phyloP scores from a whole-genome alignment of 2,797 vertebrate species.

The Selene dorsalis region DNA sequence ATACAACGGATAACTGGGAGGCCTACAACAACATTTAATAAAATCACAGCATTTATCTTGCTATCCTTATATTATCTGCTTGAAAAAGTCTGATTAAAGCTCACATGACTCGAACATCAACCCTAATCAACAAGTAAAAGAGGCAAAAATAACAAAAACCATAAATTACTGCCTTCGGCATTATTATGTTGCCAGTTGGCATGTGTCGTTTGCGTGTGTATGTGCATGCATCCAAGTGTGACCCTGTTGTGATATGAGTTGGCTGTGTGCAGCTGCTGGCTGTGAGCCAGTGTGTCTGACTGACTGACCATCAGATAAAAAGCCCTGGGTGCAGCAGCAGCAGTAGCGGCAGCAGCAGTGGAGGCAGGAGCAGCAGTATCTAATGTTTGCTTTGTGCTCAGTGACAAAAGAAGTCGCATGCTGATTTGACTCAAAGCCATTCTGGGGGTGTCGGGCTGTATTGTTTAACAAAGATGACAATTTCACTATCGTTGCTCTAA shows the following conservation, averaged over 20 bases:
- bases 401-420: slow-evolving; percentile 68
- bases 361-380: slow-evolving; percentile 56
- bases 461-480: slow-evolving; percentile 47
- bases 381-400: slow-evolving; percentile 82
- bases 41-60: slow-evolving; percentile 9
- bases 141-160: slow-evolving; percentile 25
- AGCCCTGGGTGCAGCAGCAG: slow-evolving; percentile 63
- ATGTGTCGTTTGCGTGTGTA: slow-evolving; percentile 35
- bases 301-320: slow-evolving; percentile 82
- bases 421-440: slow-evolving; percentile 41
- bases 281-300: slow-evolving; percentile 59
- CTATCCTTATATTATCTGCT: slow-evolving; percentile 33
- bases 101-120: neutral
- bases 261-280: slow-evolving; percentile 76
- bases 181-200: slow-evolving; percentile 60
- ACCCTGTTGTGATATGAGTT: slow-evolving; percentile 69
- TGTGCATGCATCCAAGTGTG: slow-evolving; percentile 68
- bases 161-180: slow-evolving; percentile 34
- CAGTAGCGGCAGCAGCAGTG: slow-evolving; percentile 16
- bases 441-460: slow-evolving; percentile 33
- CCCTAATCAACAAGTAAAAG: slow-evolving; percentile 27
- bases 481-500: slow-evolving; percentile 13
- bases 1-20: neutral
- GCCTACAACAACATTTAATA: neutral
- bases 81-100: slow-evolving; percentile 47